These are phyloP conservation scores for Typhlomys cinereus DNA, from an alignment of 2,113 vertebrate species.

Conservation along the genomic window DNA sequence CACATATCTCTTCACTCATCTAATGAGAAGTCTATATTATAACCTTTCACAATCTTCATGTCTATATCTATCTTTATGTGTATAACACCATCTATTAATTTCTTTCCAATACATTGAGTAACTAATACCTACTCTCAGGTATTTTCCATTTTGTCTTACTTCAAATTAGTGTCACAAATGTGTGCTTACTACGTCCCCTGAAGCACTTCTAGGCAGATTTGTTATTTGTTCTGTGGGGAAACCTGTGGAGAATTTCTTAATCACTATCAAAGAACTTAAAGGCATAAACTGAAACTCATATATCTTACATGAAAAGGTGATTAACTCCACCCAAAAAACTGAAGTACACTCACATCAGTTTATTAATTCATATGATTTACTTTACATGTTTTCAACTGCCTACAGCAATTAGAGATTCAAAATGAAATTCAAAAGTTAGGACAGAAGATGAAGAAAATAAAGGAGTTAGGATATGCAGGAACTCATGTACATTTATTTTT, in stretches of 20 bases:
- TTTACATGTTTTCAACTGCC: constrained; percentile 9
- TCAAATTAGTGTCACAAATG: constrained; percentile 36
- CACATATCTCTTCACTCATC: not conserved
- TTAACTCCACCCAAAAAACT: not conserved
- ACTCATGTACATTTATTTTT: not conserved
- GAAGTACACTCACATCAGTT: not conserved
- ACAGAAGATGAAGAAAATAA: not conserved
- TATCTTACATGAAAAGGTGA: constrained; percentile 23
- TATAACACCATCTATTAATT: not conserved
- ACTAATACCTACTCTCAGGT: not conserved
- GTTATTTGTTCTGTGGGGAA: constrained; percentile 17
- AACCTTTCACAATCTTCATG: not conserved
- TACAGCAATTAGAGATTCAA: not conserved
- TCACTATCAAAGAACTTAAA: not conserved
- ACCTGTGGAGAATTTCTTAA: not conserved
- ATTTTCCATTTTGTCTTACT: not conserved
- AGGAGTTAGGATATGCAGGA: not conserved
- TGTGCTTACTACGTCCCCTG: not conserved
- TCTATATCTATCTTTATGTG: too few relatives aligned
- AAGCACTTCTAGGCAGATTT: constrained; percentile 2
- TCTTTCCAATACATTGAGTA: not conserved
- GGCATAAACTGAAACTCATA: constrained; percentile 5
- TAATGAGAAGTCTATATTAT: not conserved
- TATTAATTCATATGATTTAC: not conserved
- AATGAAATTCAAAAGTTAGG: constrained; percentile 17